phyloP scores from a whole-genome alignment of 2,797 vertebrate species.

The Protosalanx chinensis region DNA sequence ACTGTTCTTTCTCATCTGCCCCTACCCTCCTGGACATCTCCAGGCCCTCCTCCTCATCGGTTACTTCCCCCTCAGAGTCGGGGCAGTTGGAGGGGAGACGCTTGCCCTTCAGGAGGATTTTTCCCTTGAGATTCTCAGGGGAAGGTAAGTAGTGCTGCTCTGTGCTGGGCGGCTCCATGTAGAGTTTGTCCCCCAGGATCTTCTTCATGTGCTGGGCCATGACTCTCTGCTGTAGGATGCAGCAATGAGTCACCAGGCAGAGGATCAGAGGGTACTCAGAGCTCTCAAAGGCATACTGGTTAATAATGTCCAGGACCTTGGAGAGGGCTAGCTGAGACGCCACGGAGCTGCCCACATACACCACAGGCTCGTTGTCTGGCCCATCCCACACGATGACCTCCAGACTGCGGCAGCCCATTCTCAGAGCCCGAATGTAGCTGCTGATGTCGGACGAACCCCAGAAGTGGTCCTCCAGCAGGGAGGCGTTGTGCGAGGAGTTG shows the following conservation, averaged over 20 bases:
- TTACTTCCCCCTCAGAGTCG: conserved; percentile 83
- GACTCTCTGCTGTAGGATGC: conserved; percentile 80
- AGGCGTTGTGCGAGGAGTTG: conserved; percentile 88
- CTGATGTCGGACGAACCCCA: conserved; percentile 87
- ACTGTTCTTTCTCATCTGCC: conserved; percentile 74
- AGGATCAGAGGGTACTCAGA: conserved; percentile 89
- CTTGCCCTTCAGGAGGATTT: conserved; percentile 88
- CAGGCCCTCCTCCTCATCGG: conserved; percentile 85
- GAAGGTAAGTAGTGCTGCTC: conserved; percentile 83
- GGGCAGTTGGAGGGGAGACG: conserved; percentile 71
- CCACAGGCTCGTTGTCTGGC: conserved; percentile 85
- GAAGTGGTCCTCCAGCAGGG: conserved; percentile 87
- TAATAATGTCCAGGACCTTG: conserved; percentile 83
- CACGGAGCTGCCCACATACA: conserved; percentile 82
- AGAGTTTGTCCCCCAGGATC: conserved; percentile 84
- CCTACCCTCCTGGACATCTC: conserved; percentile 80
- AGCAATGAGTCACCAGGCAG: conserved; percentile 86
- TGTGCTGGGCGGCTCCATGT: conserved; percentile 73
- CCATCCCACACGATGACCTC: conserved; percentile 89
- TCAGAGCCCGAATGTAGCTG: conserved; percentile 83
- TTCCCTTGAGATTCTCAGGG: conserved; percentile 86
- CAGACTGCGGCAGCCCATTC: conserved; percentile 88
- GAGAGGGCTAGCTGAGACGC: conserved; percentile 82
- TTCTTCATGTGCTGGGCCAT: conserved; percentile 87
- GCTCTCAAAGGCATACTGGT: conserved; percentile 86